A percentile compares a stretch with the other conserved stretches of the same genome.
phyloP scores from a whole-genome alignment of 2,797 vertebrate genomes.

The Lepilemur ruficaudatus region DNA sequence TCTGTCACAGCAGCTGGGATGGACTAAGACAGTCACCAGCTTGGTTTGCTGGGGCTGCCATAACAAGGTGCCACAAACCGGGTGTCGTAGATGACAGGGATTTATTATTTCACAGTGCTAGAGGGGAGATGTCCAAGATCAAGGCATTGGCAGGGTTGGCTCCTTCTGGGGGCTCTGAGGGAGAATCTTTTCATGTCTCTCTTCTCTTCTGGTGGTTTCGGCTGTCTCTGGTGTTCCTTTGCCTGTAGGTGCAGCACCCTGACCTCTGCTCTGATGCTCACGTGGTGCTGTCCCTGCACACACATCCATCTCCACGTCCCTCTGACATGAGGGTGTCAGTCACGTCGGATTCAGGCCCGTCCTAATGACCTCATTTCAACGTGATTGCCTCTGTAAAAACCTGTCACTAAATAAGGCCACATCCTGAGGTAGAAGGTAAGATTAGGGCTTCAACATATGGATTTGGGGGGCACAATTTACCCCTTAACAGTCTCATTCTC shows the following conservation, averaged over 20 bases:
- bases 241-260: accelerated
- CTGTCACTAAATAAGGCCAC: background rate
- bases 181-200: too few species aligned
- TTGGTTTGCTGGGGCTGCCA: background rate
- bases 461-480: background rate
- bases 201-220: background rate
- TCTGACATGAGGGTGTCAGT: background rate
- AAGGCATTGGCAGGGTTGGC: too few species aligned
- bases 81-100: too few species aligned
- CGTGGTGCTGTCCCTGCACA: accelerated
- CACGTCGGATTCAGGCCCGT: background rate
- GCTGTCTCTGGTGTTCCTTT: background rate
- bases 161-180: background rate
- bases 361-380: background rate
- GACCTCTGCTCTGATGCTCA: too few species aligned
- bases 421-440: background rate
- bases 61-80: accelerated
- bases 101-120: accelerated
- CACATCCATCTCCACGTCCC: background rate
- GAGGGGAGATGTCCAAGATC: background rate
- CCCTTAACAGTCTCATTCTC: background rate
- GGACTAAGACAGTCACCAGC: background rate
- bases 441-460: background rate
- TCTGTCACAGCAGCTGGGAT: too few species aligned
- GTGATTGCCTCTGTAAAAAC: background rate